Conservation (phyloP, 2,113 vertebrate genomes). For the Chrysemys picta region DNA sequence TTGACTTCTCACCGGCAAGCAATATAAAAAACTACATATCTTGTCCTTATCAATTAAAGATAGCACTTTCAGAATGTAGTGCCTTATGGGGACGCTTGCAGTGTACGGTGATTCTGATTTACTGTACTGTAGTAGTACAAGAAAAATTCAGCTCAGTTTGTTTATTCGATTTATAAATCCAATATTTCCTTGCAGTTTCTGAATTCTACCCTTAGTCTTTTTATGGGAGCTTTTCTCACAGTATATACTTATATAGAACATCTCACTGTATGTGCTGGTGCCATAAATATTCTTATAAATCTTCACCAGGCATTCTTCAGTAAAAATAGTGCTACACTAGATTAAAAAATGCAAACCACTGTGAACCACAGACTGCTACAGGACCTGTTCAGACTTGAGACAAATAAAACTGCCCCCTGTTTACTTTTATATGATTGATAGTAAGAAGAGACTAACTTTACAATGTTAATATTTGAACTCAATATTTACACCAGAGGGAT, state of each 20-base stretch:
- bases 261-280: not conserved
- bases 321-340: not conserved
- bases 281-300: not conserved
- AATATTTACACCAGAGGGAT: not conserved
- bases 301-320: not conserved
- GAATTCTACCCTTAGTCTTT: accelerated
- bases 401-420: not conserved
- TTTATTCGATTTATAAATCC: not conserved
- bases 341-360: not conserved
- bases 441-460: not conserved
- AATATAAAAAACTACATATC: not conserved
- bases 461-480: not conserved
- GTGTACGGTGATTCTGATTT: not conserved
- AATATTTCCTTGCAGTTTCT: not conserved
- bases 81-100: not conserved
- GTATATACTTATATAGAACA: not conserved
- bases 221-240: not conserved
- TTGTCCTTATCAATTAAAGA: not conserved
- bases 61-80: not conserved
- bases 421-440: not conserved
- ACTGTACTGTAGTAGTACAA: not conserved
- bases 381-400: not conserved
- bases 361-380: not conserved
- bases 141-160: accelerated
- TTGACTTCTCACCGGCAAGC: not conserved